Evolutionary conservation across 92 coral and sea anemone species (phyloP), one percentile per base, ranked within the genome.

Genomic region (Phenganax marumi): DNA sequence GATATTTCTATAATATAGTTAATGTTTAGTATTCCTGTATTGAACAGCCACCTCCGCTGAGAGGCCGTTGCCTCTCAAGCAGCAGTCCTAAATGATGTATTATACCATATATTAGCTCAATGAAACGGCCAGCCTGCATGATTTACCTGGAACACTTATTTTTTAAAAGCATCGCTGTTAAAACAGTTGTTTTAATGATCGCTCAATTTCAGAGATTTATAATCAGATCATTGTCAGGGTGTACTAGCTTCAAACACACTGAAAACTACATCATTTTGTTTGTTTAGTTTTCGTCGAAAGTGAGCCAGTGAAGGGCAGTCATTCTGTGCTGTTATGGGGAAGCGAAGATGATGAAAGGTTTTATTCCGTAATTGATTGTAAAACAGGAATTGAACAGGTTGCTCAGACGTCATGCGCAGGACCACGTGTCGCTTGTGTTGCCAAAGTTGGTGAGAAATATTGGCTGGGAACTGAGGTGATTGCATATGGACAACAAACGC

Each of bases 401-500:
- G 81, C 90, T 49, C 93, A 92, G 43, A 85, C 90, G 65, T 79
- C 90, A 16, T 95, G 93, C 70, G 83, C 90, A 16, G 98, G 98
- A 25, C 96, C 88, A 54, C 86, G 98, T 21, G 98, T 95, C 63
- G 89, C 91, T 69, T 90, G 96, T 61, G 88, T 95, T 92, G 95
- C 91, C 57, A 87, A 84, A 71, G 98, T 95, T 63, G 98, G 91
- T 3, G 90, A 86, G 63, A 85, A 96, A 52, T 92, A 92, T 0
- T 94, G 98, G 98, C 85, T 94, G 4, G 98, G 98, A 19, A 94
- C 98, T 58, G 98, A 94, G 98, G 98, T 94, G 54, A 88, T 33
- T 33, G n/a, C n/a, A 33, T 33, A 33, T 33, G 43, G 43, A 33
- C 43, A 33, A 33, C 5, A 1, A 33, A 1, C 43, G 43, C 43